Evolutionary conservation across 1,140 invertebrate species (phyloP), one percentile per base, ranked within the genome.

Genomic region (Drosophila nebulosa): DNA sequence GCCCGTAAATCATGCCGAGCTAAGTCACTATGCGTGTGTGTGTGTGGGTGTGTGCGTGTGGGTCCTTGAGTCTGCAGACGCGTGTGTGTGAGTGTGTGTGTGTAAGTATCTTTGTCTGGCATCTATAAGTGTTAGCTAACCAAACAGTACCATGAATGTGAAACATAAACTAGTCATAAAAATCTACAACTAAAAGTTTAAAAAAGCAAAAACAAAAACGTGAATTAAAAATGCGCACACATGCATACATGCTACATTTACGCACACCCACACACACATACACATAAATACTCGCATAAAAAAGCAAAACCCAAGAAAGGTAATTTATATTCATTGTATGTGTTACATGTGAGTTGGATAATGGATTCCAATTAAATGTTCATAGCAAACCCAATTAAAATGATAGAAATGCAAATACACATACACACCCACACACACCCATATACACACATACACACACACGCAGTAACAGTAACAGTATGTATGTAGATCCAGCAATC

Each of bases 361-460:
- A 85, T 74, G 81, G 81, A 70, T 85, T 72, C 74, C 74, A 78
- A 70, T 76, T 78, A 86, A 69, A 78, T 88, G 83, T 86, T 78
- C 81, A 75, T 78, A 85, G 64, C 59, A 66, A 86, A 81, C 69
- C 69, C 66, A 85, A 85, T 86, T 86, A 74, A 71, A 71, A 70
- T 58, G 73, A 79, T 76, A 76, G 70, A 83, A 68, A 56, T 39
- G 64, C 64, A 70, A 64, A 51, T 51, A 51, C 21, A n/a, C 22
- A 24, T 12, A 24, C 5, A 53, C 27, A 16, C 26, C 27, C 4
- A 53, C 26, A 27, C 36, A 74, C 9, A 58, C 18, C 24, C 2
- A 32, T 10, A 42, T 6, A 73, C 36, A 59, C 52, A 53, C 62
- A 64, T 53, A 73, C 27, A 61, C 56, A 65, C 39, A 74, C 26